phyloP scores from a whole-genome alignment of 2,113 vertebrate species.

The Benitochromis conjunctus region DNA sequence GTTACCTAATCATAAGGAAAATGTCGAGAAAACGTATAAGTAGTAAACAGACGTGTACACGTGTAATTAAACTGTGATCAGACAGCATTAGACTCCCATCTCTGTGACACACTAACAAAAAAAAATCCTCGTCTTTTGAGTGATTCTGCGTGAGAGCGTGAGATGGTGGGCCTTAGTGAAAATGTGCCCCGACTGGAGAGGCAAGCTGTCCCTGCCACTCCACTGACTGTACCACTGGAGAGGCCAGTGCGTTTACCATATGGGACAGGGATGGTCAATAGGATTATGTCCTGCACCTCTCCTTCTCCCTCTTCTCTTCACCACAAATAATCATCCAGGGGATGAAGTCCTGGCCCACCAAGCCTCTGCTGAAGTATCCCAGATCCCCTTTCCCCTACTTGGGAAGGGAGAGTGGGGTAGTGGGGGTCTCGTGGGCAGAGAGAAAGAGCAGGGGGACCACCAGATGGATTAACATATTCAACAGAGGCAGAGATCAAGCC shows the following conservation, averaged over 20 bases:
- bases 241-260: conserved; percentile 72
- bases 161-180: conserved; percentile 14
- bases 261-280: conserved; percentile 72
- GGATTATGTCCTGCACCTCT: conserved; percentile 71
- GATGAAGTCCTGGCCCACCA: conserved; percentile 61
- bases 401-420: conserved; percentile 61
- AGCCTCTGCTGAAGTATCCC: conserved; percentile 57
- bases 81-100: background rate
- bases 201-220: conserved; percentile 68
- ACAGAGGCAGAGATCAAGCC: conserved; percentile 75
- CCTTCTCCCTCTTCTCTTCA: conserved; percentile 62
- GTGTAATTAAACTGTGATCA: background rate
- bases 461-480: conserved; percentile 80
- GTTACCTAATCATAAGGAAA: background rate
- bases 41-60: background rate
- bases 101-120: background rate
- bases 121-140: conserved; percentile 12
- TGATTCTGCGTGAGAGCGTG: conserved; percentile 34
- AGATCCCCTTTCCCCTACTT: conserved; percentile 53
- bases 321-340: conserved; percentile 69
- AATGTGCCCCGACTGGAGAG: conserved; percentile 53
- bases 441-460: conserved; percentile 53
- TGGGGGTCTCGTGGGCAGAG: conserved; percentile 67
- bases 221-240: conserved; percentile 67
- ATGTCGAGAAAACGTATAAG: background rate